Conservation (phyloP, 2,797 vertebrate genomes). For the Danio kyathit region DNA sequence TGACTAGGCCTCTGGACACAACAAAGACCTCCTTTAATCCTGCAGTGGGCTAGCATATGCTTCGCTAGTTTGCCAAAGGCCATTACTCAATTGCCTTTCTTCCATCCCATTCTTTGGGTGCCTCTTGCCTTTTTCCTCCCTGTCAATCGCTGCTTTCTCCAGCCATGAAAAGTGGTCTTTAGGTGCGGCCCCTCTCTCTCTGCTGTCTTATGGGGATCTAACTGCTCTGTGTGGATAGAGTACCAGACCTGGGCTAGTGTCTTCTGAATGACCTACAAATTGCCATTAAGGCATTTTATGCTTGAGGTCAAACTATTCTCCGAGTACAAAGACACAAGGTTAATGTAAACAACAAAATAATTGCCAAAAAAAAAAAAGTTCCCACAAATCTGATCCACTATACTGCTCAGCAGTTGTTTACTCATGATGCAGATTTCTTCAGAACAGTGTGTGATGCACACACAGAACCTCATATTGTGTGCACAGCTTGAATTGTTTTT, state of each 20-base stretch:
- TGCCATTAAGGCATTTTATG: constrained; percentile 21
- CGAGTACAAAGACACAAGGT: constrained; percentile 19
- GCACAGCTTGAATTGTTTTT: too few relatives aligned
- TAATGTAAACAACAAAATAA: background rate
- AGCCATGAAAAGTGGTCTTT: constrained; percentile 45
- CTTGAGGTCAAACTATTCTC: background rate
- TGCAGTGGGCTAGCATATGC: constrained; percentile 66
- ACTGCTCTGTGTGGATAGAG: constrained; percentile 34
- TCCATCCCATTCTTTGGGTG: constrained; percentile 42
- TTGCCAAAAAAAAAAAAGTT: background rate
- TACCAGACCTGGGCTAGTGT: constrained; percentile 23
- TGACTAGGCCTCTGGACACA: constrained; percentile 59
- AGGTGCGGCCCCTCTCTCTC: constrained; percentile 2
- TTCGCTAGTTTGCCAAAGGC: constrained; percentile 65
- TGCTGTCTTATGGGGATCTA: constrained; percentile 19
- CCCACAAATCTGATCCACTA: background rate
- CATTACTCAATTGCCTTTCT: constrained; percentile 66
- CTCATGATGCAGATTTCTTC: too few relatives aligned
- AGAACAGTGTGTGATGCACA: too few relatives aligned
- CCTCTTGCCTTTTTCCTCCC: constrained; percentile 19
- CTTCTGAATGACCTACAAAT: background rate
- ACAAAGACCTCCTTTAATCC: constrained; percentile 67
- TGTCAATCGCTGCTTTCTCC: constrained; percentile 52
- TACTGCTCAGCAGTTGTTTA: too few relatives aligned
- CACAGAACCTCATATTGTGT: too few relatives aligned